Conservation (phyloP, 2,888 invertebrate species). For the Fissipunctia ypsillon region DNA sequence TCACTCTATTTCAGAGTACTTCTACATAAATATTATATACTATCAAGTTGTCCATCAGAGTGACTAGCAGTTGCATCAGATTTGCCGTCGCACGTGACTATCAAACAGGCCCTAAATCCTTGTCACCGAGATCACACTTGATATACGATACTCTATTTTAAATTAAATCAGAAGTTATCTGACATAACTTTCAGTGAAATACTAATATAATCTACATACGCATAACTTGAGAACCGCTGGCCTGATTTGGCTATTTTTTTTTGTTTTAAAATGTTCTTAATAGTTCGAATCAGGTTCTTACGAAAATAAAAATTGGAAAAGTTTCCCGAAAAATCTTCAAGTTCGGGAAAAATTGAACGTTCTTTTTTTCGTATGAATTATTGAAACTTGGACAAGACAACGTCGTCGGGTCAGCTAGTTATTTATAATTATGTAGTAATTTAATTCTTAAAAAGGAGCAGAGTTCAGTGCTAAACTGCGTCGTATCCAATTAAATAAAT, state of each 20-base stretch:
- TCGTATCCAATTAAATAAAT: conserved; percentile 4
- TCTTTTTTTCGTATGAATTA: not conserved
- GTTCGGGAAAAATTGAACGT: not conserved
- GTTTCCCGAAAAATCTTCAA: not conserved
- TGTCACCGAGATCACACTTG: not conserved
- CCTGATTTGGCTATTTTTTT: too few species aligned
- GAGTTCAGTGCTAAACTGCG: not conserved
- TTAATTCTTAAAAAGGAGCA: not conserved
- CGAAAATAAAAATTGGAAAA: not conserved
- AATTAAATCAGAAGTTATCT: not conserved
- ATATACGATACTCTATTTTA: not conserved
- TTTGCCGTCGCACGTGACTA: not conserved
- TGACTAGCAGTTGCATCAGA: conserved; percentile 1
- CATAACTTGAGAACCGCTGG: too few species aligned
- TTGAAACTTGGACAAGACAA: not conserved
- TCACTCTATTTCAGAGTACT: not conserved
- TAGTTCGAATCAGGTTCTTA: too few species aligned
- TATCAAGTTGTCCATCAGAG: not conserved
- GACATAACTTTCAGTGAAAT: not conserved
- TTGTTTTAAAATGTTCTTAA: too few species aligned
- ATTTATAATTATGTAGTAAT: not conserved
- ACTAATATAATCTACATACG: not conserved
- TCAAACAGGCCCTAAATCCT: conserved; percentile 11
- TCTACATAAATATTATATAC: not conserved
- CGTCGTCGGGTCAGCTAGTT: not conserved